Percentiles rank a stretch among this genome's conserved stretches.
These are phyloP conservation scores for Teleogryllus occipitalis DNA, from an alignment of 1,140 invertebrate species.

Conservation along the genomic window DNA sequence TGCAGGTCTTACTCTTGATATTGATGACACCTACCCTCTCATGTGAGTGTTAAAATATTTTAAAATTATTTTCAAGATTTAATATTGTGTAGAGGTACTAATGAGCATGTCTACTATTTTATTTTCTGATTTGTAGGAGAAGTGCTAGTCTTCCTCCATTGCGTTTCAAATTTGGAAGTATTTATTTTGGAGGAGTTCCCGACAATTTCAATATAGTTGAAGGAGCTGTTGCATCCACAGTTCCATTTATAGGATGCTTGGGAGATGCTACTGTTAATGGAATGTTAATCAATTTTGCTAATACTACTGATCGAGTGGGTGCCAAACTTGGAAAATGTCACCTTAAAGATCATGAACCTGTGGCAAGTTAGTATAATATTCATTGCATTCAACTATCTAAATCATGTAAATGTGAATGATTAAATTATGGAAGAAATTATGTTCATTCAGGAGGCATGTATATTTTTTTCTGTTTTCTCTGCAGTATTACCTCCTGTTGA, in stretches of 20 bases:
- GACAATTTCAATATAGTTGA: slow-evolving; percentile 40
- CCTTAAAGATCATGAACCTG: neutral
- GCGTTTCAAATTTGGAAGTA: slow-evolving; percentile 49
- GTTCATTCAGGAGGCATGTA: no score
- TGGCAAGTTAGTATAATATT: no score
- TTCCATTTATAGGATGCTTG: slow-evolving; percentile 71
- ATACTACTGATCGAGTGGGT: slow-evolving; percentile 50
- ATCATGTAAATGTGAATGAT: no score
- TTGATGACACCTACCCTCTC: slow-evolving; percentile 70
- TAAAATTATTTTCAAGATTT: neutral
- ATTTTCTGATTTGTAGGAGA: slow-evolving; percentile 35
- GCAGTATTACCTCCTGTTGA: neutral
- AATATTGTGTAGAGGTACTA: neutral
- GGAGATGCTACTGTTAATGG: slow-evolving; percentile 80
- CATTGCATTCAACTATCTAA: no score
- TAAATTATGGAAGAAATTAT: no score
- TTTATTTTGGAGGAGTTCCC: slow-evolving; percentile 83
- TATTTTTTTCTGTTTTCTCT: neutral
- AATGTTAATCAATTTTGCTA: slow-evolving; percentile 70
- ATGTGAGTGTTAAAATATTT: slow-evolving; percentile 39
- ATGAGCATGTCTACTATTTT: neutral
- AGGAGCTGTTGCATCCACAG: slow-evolving; percentile 34
- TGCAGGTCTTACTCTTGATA: slow-evolving; percentile 57
- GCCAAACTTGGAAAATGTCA: slow-evolving; percentile 56
- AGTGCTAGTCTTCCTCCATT: slow-evolving; percentile 47